Base-by-base conservation (phyloP, 2,888 invertebrate genomes). In the Limenitis camilla region DNA sequence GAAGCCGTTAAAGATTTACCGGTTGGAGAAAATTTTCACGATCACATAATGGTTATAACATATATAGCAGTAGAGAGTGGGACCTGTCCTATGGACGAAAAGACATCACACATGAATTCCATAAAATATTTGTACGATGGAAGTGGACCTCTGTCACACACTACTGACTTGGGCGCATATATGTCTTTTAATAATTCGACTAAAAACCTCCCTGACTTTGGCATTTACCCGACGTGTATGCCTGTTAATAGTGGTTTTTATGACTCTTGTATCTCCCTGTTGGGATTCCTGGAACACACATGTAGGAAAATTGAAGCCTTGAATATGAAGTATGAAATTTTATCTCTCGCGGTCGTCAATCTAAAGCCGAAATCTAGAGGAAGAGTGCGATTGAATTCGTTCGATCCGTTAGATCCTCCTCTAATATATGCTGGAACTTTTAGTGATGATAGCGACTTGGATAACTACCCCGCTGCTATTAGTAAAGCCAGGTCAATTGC, bases 331-430 rank as follows among this genome's bases (percentile, higher is more conserved):
- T 58, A 67, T 6, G 85, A 85, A 59, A 42, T 86, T 30, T 50
- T 84, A 9, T 48, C 71, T 0, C 32, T 82, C 5, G 76, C 78
- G 2, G 73, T 81, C 0, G 79, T 82, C 1, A 61, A 74, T 10
- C 62, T 85, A 19, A 82, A 82, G 49, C 83, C 85, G 0, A 68
- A 72, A 53, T 86, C 85, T 0, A 66, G 78, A 42, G 85, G 84
- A 0, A 61, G 40, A 27, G 78, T 86, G 1, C 64, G 62, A 5
- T 54, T 85, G 49, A 59, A 56, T 0, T 76, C 79, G 0, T 44
- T 48, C 1, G 60, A 80, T 50, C 74, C 78, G 5, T 27, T 52
- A 4, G 73, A 70, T 0, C 63, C 68, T 0, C 85, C 84, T 0
- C 43, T 76, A 19, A 84, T 86, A 52, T 70, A 70, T 43, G 70